Conservation (phyloP, 2,113 vertebrate genomes). For the Cyphomyrus plagiostoma region DNA sequence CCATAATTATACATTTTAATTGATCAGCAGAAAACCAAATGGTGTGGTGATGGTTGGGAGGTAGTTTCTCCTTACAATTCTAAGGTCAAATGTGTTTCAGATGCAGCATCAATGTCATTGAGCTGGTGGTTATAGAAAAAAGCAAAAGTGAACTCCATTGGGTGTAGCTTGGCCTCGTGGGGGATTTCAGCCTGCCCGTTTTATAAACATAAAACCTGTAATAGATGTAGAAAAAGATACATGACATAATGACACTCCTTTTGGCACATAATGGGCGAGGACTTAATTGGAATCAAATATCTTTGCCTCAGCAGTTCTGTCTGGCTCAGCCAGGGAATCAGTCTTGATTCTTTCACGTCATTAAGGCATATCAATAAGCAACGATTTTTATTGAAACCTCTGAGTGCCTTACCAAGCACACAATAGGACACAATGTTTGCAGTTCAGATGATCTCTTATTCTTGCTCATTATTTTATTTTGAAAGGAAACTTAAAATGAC, state of each 20-base stretch:
- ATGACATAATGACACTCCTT: constrained; percentile 52
- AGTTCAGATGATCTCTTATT: constrained; percentile 46
- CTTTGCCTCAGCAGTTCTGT: constrained; percentile 55
- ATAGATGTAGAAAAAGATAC: constrained; percentile 49
- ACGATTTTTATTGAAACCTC: constrained; percentile 53
- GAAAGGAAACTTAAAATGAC: constrained; percentile 40
- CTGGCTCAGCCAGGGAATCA: constrained; percentile 40
- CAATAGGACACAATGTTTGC: constrained; percentile 53
- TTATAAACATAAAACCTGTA: not conserved
- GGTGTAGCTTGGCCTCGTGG: not conserved
- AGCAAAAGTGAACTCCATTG: not conserved
- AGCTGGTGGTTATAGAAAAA: not conserved
- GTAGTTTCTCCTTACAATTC: not conserved
- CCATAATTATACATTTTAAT: not conserved
- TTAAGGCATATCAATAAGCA: constrained; percentile 69
- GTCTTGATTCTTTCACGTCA: constrained; percentile 57
- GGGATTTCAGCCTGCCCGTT: not conserved
- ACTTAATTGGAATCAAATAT: constrained; percentile 66
- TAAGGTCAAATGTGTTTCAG: not conserved
- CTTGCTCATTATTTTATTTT: constrained; percentile 8
- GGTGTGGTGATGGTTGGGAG: not conserved
- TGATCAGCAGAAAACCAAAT: not conserved
- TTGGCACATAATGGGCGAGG: constrained; percentile 47
- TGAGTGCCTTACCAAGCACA: constrained; percentile 48
- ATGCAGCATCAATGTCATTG: not conserved